phyloP scores from a whole-genome alignment of 2,797 vertebrate species.

The Thaleichthys pacificus region DNA sequence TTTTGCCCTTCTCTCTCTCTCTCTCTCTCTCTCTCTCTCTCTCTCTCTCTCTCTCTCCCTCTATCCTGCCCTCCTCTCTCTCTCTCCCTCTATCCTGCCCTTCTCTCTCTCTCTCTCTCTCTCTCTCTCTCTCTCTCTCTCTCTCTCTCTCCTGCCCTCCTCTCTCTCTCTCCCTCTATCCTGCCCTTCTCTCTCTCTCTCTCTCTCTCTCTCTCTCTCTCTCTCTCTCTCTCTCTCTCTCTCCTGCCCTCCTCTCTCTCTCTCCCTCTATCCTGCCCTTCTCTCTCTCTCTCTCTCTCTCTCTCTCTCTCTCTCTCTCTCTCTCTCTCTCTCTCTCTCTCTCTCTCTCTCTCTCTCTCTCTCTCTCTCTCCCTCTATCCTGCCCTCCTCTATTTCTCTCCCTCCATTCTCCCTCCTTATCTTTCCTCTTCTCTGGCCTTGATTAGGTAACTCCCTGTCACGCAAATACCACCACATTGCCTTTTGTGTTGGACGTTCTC shows the following conservation, averaged over 20 bases:
- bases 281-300: too few relatives aligned
- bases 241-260: not conserved
- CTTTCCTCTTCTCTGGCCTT: not conserved
- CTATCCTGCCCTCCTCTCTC: not conserved
- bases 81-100: not conserved
- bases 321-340: too few relatives aligned
- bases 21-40: too few relatives aligned
- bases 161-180: not conserved
- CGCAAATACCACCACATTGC: not conserved
- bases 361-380: not conserved
- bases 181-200: too few relatives aligned
- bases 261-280: not conserved
- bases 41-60: too few relatives aligned
- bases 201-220: too few relatives aligned
- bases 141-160: not conserved
- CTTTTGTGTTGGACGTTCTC: not conserved
- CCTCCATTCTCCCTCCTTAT: too few relatives aligned
- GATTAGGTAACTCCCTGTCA: not conserved
- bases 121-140: not conserved
- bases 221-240: conserved; percentile 4
- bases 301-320: conserved; percentile 2
- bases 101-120: not conserved
- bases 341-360: conserved; percentile 4
- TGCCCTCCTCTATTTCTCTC: not conserved
- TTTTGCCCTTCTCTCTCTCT: not conserved